Conservation (phyloP, 2,888 invertebrate genomes). For the Charanyca ferruginea region DNA sequence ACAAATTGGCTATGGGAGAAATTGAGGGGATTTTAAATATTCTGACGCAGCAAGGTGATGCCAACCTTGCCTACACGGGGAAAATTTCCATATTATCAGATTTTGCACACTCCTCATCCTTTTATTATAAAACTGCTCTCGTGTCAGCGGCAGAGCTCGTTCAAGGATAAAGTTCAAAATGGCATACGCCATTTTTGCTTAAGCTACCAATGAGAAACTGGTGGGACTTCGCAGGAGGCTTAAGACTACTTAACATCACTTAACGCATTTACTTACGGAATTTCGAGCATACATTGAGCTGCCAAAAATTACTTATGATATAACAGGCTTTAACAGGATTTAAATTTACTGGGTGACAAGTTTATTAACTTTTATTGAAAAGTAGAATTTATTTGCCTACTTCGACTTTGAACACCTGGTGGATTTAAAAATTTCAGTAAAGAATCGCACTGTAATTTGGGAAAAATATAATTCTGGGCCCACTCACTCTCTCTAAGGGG, state of each 20-base stretch:
- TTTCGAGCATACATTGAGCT: slow-evolving; percentile 58
- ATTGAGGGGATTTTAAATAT: slow-evolving; percentile 64
- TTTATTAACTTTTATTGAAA: slow-evolving; percentile 53
- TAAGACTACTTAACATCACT: slow-evolving; percentile 65
- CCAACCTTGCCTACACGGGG: slow-evolving; percentile 40
- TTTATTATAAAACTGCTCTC: slow-evolving; percentile 56
- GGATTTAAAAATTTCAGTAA: neutral
- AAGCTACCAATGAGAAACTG: slow-evolving; percentile 55
- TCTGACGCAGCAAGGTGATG: slow-evolving; percentile 55
- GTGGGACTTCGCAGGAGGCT: slow-evolving; percentile 61
- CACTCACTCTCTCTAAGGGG: too few relatives aligned
- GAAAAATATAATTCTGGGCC: too few relatives aligned
- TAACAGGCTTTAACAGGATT: slow-evolving; percentile 58
- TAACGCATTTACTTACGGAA: slow-evolving; percentile 65
- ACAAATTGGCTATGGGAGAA: slow-evolving; percentile 67
- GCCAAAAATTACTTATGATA: slow-evolving; percentile 64
- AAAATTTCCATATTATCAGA: slow-evolving; percentile 61
- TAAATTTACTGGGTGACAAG: slow-evolving; percentile 52
- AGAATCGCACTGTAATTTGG: slow-evolving; percentile 5
- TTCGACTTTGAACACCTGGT: slow-evolving; percentile 5
- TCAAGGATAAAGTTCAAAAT: slow-evolving; percentile 60
- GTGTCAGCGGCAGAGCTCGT: slow-evolving; percentile 49
- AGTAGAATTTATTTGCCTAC: slow-evolving; percentile 20
- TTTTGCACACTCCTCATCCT: slow-evolving; percentile 57
- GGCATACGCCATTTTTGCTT: slow-evolving; percentile 53